These are phyloP conservation scores for Ennomos fuscantarius DNA, from an alignment of 2,888 invertebrate genomes.

Conservation along the genomic window DNA sequence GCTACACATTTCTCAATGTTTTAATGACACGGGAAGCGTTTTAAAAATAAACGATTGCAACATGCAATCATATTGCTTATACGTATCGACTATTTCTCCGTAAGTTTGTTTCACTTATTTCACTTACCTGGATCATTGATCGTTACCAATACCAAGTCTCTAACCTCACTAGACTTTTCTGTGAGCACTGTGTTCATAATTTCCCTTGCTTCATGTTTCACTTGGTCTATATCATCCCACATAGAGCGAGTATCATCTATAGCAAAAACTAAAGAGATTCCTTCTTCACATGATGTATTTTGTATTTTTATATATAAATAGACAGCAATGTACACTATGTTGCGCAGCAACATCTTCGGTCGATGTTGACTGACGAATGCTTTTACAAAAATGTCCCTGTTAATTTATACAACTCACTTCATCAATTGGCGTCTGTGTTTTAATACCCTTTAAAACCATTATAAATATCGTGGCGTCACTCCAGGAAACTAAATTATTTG, in stretches of 20 bases:
- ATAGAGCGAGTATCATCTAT: slow-evolving; percentile 53
- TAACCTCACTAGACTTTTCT: slow-evolving; percentile 43
- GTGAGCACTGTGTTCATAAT: slow-evolving; percentile 45
- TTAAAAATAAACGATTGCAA: too few species aligned
- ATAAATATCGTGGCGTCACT: too few species aligned
- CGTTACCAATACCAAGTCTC: slow-evolving; percentile 52
- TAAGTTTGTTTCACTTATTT: too few species aligned
- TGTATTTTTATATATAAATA: slow-evolving; percentile 19
- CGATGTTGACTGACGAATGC: slow-evolving; percentile 1
- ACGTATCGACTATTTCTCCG: too few species aligned
- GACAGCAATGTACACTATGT: background rate
- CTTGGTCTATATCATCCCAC: slow-evolving; percentile 41
- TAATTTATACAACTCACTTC: too few species aligned
- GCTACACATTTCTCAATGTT: too few species aligned
- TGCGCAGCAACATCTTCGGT: slow-evolving; percentile 13
- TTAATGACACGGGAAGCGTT: too few species aligned
- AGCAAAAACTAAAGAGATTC: slow-evolving; percentile 46
- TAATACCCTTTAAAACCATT: too few species aligned
- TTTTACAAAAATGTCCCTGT: background rate
- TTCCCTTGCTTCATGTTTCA: slow-evolving; percentile 36
- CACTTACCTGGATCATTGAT: slow-evolving; percentile 54
- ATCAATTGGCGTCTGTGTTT: too few species aligned
- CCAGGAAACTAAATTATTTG: too few species aligned
- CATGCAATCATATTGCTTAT: too few species aligned
- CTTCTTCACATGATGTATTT: slow-evolving; percentile 37